These are phyloP conservation scores for Acipenser oxyrinchus DNA, from an alignment of 2,797 vertebrate species.

Conservation along the genomic window DNA sequence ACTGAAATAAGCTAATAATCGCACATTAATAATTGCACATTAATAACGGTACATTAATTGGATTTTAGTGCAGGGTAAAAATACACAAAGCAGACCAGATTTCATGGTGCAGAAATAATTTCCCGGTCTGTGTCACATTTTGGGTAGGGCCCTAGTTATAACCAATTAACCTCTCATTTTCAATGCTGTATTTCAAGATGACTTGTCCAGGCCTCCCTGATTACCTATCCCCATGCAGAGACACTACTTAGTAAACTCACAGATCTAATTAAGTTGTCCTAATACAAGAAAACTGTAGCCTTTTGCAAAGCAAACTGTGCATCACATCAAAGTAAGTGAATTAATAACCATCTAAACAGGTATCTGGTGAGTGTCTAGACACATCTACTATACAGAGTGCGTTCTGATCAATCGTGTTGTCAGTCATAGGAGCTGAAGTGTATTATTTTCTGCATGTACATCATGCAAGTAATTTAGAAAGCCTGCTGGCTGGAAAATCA, in stretches of 20 bases:
- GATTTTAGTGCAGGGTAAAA: too few relatives aligned
- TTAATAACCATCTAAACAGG: conserved; percentile 67
- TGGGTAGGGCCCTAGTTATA: too few relatives aligned
- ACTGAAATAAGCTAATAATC: too few relatives aligned
- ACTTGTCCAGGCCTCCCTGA: too few relatives aligned
- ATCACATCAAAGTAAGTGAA: conserved; percentile 67
- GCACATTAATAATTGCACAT: too few relatives aligned
- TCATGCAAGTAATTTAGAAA: conserved; percentile 74
- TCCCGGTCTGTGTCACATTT: too few relatives aligned
- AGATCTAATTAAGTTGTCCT: conserved; percentile 56
- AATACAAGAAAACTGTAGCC: conserved; percentile 57
- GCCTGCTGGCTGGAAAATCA: conserved; percentile 73
- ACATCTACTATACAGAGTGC: conserved; percentile 48
- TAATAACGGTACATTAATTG: too few relatives aligned
- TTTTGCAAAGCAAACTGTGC: conserved; percentile 57
- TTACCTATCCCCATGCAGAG: neutral
- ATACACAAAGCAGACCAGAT: too few relatives aligned
- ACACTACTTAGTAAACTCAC: conserved; percentile 55
- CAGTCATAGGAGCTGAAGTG: conserved; percentile 60
- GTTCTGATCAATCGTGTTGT: conserved; percentile 59
- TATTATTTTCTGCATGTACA: conserved; percentile 65
- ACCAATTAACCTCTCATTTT: too few relatives aligned
- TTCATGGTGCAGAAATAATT: too few relatives aligned
- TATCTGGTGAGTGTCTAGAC: conserved; percentile 77
- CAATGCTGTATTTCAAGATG: too few relatives aligned